Percentiles rank a stretch among this genome's conserved stretches.
These are phyloP conservation scores for Pomacea maculata DNA, from an alignment of 1,140 invertebrate genomes.

Conservation along the genomic window DNA sequence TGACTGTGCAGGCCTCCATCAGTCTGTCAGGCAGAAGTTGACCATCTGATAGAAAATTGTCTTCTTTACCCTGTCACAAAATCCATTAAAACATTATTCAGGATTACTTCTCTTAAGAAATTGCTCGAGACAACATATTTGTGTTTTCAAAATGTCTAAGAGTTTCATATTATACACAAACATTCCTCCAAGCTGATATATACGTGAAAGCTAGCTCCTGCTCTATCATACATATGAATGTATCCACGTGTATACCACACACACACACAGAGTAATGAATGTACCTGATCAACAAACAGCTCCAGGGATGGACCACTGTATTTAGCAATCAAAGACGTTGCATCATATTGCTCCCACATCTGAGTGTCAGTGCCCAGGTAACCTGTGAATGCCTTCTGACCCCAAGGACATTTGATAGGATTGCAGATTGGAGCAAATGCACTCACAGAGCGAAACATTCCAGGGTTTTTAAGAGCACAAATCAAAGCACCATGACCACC, in stretches of 20 bases:
- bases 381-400: slow-evolving; percentile 81
- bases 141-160: no score
- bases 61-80: slow-evolving; percentile 77
- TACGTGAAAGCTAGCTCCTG: no score
- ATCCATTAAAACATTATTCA: no score
- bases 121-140: no score
- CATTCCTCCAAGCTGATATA: no score
- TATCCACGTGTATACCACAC: no score
- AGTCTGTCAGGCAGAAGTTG: slow-evolving; percentile 91
- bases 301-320: slow-evolving; percentile 85
- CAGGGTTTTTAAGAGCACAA: slow-evolving; percentile 91
- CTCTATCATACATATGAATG: no score
- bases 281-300: slow-evolving; percentile 91
- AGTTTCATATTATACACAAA: no score
- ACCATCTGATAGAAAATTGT: slow-evolving; percentile 81
- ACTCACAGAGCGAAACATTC: slow-evolving; percentile 87
- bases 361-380: slow-evolving; percentile 80
- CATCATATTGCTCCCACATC: slow-evolving; percentile 88
- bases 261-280: neutral
- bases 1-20: slow-evolving; percentile 76
- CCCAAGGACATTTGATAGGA: slow-evolving; percentile 86
- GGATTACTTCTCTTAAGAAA: no score
- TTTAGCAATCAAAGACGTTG: slow-evolving; percentile 81
- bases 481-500: slow-evolving; percentile 96
- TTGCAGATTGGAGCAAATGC: slow-evolving; percentile 98